Evolutionary conservation across 2,797 vertebrate genomes (phyloP), one percentile per base, ranked within the genome.

Genomic region (Poecile montanus): DNA sequence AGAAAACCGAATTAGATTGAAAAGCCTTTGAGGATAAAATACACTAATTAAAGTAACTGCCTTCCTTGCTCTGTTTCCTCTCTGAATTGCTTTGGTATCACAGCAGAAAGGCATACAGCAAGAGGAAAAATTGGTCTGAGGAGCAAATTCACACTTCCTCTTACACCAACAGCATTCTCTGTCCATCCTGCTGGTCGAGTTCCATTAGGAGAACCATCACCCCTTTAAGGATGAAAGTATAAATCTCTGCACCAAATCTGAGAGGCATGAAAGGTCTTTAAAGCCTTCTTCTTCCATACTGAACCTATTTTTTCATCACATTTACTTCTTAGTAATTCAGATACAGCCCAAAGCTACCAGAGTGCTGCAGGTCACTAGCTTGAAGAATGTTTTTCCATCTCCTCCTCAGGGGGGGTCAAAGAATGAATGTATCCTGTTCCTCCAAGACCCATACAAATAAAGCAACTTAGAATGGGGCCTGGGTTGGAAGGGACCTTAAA

Each of bases 21-120:
- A 95, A 72, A 85, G 83, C 50, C 67, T 95, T 93, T 94, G 91
- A 88, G 74, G 77, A 68, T 40, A 88, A 93, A 81, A 88, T 81
- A 56, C 50, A 61, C 56, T 87, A 93, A 95, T 86, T 91, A 91
- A 91, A 93, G 50, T 58, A 88, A 90, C 26, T 82, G 60, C 67
- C n/a, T 78, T 75, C 34, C 60, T 65, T 92, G 26, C 66, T 85
- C 78, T 86, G 62, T 40, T 88, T 86, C 67, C 73, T 88, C 42
- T 56, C 71, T 51, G 60, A 85, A 93, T 32, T 79, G 56, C 67
- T 56, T 56, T 66, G 63, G 76, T 81, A 63, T 74, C 76, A 79
- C 11, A 67, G 73, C 34, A 84, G 48, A 88, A 93, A 71, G 30
- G 21, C 67, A 47, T 3, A 63, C 0, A 76, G 45, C 13, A 83